Evolutionary conservation across 2,888 invertebrate genomes (phyloP), one percentile per base, ranked within the genome.

Genomic region (Lampropteryx suffumata): DNA sequence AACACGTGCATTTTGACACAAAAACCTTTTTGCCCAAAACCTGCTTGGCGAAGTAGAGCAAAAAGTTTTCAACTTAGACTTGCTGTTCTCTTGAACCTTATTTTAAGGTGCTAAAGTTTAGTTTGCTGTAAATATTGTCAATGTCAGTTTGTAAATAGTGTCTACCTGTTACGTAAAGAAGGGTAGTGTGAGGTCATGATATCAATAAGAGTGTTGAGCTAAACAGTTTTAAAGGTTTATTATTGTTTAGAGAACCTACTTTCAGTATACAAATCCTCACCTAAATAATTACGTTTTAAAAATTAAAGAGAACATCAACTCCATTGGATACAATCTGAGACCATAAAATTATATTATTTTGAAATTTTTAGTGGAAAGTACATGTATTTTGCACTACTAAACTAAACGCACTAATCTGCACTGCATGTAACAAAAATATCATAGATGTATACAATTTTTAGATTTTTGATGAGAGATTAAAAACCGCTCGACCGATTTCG

Each of bases 111-210:
- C 2, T 53, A 67, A 34, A 39, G 44, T n/a, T 48, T 17, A 55
- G 40, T 45, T 52, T 68, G n/a, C 21, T 10, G 2, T 11, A 7
- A 1, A 8, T 3, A 8, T 8, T 0, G 1, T 17, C 6, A 12
- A n/a, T 7, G 4, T 41, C 36, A 24, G 2, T 44, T 57, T 54
- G 60, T 14, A 35, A 0, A 24, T 29, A n/a, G 10, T 39, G 49
- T 62, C 68, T 78, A 79, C 79, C 79, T 79, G 79, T 78, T 77
- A 75, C 67, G 70, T 67, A 70, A 74, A 61, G 55, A 65, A 68
- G 72, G 72, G 67, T 71, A 57, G 61, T 13, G 43, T 44, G 56
- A 62, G 54, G 57, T 57, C 54, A 54, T 43, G 55, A 54, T 58
- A 57, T 50, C 62, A 55, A 69, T 59, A 47, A 54, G 45, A 57